These are phyloP conservation scores for Urocyon cinereoargenteus DNA, from an alignment of 2,797 vertebrate genomes.

Conservation along the genomic window DNA sequence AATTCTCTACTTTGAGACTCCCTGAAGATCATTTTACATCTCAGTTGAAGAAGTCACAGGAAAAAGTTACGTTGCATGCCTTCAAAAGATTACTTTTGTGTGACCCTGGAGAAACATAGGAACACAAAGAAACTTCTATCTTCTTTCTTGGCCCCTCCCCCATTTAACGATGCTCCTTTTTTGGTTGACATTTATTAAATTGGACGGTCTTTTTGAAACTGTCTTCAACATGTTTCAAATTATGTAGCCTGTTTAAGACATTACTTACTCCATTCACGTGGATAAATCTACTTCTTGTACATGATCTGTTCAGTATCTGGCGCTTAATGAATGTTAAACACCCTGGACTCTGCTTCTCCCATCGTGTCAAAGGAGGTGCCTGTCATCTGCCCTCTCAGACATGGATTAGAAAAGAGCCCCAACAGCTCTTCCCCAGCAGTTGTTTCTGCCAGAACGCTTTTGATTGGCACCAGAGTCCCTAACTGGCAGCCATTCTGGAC, in stretches of 20 bases:
- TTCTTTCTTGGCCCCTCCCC: neutral
- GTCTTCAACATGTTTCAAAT: constrained; percentile 69
- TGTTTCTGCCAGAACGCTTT: constrained; percentile 58
- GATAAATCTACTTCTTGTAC: constrained; percentile 37
- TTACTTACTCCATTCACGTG: constrained; percentile 37
- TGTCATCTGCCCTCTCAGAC: constrained; percentile 35
- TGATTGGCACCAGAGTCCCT: constrained; percentile 29
- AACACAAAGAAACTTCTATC: neutral
- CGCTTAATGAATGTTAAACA: constrained; percentile 55
- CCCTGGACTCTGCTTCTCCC: neutral
- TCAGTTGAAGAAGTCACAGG: neutral
- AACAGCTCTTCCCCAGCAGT: neutral
- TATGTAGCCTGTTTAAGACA: constrained; percentile 69
- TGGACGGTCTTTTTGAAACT: constrained; percentile 54
- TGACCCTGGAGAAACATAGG: neutral
- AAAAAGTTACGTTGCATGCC: neutral
- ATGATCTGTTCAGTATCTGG: constrained; percentile 64
- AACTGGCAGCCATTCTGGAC: neutral
- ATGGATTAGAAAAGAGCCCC: neutral
- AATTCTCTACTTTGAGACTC: neutral
- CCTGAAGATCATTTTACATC: neutral
- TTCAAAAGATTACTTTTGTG: neutral
- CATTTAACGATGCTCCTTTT: constrained; percentile 36
- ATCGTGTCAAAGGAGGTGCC: neutral
- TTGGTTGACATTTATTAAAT: constrained; percentile 58